phyloP scores from a whole-genome alignment of 2,113 vertebrate genomes.

The Orcinus orca region DNA sequence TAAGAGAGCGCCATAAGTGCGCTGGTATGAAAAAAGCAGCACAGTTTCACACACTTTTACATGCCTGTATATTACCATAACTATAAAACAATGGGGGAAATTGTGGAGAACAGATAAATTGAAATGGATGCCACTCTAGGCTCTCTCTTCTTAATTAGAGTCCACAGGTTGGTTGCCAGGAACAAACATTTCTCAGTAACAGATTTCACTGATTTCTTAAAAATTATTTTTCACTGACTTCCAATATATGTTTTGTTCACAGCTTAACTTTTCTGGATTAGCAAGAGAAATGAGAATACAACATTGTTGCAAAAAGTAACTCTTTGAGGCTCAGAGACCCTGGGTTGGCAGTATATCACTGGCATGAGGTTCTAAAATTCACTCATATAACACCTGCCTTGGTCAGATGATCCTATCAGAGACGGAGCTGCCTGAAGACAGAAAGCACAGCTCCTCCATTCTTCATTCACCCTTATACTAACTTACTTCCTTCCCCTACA shows the following conservation, averaged over 20 bases:
- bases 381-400: neutral
- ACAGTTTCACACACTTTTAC: neutral
- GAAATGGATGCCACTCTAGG: neutral
- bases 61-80: neutral
- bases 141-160: neutral
- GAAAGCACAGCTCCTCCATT: neutral
- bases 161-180: neutral
- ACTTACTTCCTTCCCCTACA: neutral
- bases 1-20: neutral
- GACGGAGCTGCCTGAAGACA: neutral
- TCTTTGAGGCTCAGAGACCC: neutral
- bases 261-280: constrained; percentile 36
- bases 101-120: neutral
- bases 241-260: constrained; percentile 23
- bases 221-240: constrained; percentile 11
- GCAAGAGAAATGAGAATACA: constrained; percentile 27
- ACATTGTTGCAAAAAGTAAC: constrained; percentile 30
- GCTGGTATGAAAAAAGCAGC: neutral
- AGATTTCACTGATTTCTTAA: constrained; percentile 30
- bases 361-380: neutral
- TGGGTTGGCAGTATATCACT: neutral
- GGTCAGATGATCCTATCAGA: neutral
- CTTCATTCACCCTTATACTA: neutral
- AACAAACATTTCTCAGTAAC: constrained; percentile 42
- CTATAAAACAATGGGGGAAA: neutral